These are phyloP conservation scores for Pitta sordida DNA, from an alignment of 2,113 vertebrate species.

Conservation along the genomic window DNA sequence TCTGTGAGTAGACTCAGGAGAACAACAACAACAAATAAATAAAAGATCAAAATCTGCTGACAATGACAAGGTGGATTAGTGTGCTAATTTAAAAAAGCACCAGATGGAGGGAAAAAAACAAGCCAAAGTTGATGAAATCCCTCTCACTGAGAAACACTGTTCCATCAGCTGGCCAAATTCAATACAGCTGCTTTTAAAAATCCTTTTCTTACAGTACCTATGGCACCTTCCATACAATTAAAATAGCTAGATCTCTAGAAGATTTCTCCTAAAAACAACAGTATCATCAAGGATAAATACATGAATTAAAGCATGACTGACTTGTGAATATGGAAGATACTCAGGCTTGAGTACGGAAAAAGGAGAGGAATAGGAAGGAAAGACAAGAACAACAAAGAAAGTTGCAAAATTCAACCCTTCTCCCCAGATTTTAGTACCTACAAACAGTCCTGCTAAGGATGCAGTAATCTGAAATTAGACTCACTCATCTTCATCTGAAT, in stretches of 20 bases:
- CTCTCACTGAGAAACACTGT: neutral
- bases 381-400: neutral
- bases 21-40: neutral
- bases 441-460: neutral
- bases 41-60: neutral
- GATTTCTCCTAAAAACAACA: neutral
- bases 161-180: neutral
- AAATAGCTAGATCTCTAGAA: neutral
- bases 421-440: neutral
- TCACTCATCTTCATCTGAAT: neutral
- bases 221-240: neutral
- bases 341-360: neutral
- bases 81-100: neutral
- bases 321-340: neutral
- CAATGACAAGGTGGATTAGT: neutral
- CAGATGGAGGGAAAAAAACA: neutral
- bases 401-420: neutral
- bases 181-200: neutral
- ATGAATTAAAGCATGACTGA: neutral
- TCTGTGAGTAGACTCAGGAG: neutral
- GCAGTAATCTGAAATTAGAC: neutral
- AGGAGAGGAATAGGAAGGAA: neutral
- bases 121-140: neutral
- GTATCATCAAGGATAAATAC: neutral
- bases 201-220: neutral